Evolutionary conservation across 2,797 vertebrate genomes (phyloP).

Genomic region (Hephaestus fuliginosus): DNA sequence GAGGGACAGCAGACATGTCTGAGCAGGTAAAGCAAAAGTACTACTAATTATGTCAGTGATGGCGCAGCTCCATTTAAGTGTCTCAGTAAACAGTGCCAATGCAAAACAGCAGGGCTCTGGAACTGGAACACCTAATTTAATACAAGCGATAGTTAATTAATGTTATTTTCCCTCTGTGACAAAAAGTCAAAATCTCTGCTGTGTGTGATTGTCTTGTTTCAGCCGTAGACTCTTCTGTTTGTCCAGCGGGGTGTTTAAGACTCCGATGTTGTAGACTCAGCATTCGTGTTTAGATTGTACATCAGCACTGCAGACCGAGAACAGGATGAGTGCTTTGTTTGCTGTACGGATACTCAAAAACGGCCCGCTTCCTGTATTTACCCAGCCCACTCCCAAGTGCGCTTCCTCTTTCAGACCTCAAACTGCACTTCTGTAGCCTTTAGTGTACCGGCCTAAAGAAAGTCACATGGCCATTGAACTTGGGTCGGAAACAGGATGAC

Average conservation of each 20-base stretch:
- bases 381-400: constrained; percentile 48
- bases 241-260: constrained; percentile 3
- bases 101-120: background rate
- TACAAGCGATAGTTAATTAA: background rate
- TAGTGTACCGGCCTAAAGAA: constrained; percentile 1
- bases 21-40: constrained; percentile 1
- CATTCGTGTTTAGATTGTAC: constrained; percentile 35
- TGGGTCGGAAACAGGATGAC: constrained; percentile 23
- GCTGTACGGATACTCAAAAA: constrained; percentile 44
- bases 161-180: background rate
- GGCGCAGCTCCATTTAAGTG: background rate
- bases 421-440: constrained; percentile 26
- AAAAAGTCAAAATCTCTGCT: background rate
- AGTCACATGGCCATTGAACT: constrained; percentile 14
- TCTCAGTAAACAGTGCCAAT: background rate
- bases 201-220: background rate
- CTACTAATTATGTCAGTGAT: background rate
- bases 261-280: constrained; percentile 14
- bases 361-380: constrained; percentile 73
- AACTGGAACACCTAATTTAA: background rate
- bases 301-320: constrained; percentile 38
- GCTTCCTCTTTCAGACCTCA: constrained; percentile 73
- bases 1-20: background rate
- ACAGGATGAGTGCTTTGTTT: constrained; percentile 66
- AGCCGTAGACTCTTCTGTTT: background rate